Percentiles rank a stretch among this genome's conserved stretches.
These are phyloP conservation scores for Macaria notata DNA, from an alignment of 2,888 invertebrate genomes.

Conservation along the genomic window DNA sequence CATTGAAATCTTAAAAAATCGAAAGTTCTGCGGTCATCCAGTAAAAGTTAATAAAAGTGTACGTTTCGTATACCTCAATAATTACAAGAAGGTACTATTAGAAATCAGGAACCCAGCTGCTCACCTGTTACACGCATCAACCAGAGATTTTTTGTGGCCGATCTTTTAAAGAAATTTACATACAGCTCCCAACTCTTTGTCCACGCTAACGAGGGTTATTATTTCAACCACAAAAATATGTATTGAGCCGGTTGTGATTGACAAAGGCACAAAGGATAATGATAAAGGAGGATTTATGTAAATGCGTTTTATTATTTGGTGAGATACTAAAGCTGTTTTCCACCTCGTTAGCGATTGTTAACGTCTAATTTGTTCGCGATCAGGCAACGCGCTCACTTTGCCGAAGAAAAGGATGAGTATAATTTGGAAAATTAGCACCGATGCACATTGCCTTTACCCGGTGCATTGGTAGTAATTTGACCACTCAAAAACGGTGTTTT, in stretches of 20 bases:
- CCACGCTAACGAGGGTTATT: conserved; percentile 73
- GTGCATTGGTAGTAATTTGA: conserved; percentile 8
- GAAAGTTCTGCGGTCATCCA: conserved; percentile 59
- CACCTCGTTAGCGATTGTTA: conserved; percentile 67
- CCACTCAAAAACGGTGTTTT: conserved; percentile 16
- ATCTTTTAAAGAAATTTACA: conserved; percentile 74
- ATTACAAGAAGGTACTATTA: conserved; percentile 67
- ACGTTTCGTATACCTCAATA: conserved; percentile 53
- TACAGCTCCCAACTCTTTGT: conserved; percentile 72
- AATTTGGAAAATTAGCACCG: conserved; percentile 46
- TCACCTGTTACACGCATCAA: conserved; percentile 72
- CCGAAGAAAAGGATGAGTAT: conserved; percentile 34
- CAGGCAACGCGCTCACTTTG: conserved; percentile 46
- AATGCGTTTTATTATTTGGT: conserved; percentile 52
- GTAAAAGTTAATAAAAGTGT: conserved; percentile 57
- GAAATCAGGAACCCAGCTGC: conserved; percentile 73
- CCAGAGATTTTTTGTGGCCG: conserved; percentile 68
- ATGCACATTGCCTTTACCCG: conserved; percentile 25
- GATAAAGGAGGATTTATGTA: conserved; percentile 35
- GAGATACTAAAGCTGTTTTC: conserved; percentile 54
- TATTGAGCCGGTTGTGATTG: conserved; percentile 70
- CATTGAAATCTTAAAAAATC: conserved; percentile 48
- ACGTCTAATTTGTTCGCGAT: conserved; percentile 56
- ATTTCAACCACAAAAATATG: conserved; percentile 75
- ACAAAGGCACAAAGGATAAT: conserved; percentile 62